Evolutionary conservation across 2,888 invertebrate genomes (phyloP).

Genomic region (Galerucella pusilla): DNA sequence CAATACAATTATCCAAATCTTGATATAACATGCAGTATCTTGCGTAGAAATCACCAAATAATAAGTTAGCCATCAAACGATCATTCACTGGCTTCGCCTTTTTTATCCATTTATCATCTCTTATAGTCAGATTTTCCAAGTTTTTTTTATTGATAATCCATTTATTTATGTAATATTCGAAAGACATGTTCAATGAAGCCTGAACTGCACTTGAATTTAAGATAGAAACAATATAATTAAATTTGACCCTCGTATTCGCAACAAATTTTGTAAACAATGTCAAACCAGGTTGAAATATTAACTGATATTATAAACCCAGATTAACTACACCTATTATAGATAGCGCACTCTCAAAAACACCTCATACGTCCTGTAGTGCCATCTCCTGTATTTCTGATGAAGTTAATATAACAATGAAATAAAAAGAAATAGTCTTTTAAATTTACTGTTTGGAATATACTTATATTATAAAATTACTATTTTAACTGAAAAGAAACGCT

Average conservation of each 20-base stretch:
- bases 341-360: too few relatives aligned
- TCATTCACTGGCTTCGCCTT: conserved; percentile 60
- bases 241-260: neutral
- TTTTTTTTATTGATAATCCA: conserved; percentile 66
- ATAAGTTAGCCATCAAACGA: conserved; percentile 66
- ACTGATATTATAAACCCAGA: too few relatives aligned
- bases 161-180: conserved; percentile 65
- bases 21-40: conserved; percentile 70
- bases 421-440: too few relatives aligned
- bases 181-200: conserved; percentile 60
- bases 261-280: neutral
- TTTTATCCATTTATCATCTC: conserved; percentile 59
- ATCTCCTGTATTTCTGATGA: too few relatives aligned
- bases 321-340: too few relatives aligned
- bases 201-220: neutral
- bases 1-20: conserved; percentile 70
- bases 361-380: too few relatives aligned
- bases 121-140: conserved; percentile 60
- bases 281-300: too few relatives aligned
- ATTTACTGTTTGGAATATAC: too few relatives aligned
- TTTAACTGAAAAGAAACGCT: too few relatives aligned
- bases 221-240: neutral
- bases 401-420: too few relatives aligned
- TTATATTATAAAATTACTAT: too few relatives aligned
- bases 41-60: conserved; percentile 67